phyloP scores from a whole-genome alignment of 2,113 vertebrate species.

The Bubalus kerabau region DNA sequence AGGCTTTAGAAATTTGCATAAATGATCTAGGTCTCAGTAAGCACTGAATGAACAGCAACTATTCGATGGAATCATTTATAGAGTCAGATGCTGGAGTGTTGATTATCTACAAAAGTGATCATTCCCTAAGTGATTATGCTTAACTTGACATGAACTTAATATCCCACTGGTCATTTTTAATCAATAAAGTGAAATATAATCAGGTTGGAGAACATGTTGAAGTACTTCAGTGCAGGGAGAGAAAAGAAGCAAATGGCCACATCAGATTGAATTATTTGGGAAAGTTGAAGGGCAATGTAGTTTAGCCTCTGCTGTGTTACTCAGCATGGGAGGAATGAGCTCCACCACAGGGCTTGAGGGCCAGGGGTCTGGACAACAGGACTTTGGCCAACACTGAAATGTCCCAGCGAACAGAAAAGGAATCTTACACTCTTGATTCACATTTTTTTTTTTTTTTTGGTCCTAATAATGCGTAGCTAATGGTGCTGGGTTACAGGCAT shows the following conservation, averaged over 20 bases:
- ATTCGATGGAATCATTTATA: conserved; percentile 41
- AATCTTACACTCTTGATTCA: not conserved
- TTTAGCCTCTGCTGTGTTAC: not conserved
- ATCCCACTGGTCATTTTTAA: not conserved
- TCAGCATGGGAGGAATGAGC: not conserved
- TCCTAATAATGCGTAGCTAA: not conserved
- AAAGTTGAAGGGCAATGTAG: not conserved
- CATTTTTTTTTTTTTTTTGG: not conserved
- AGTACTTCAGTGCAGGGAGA: not conserved
- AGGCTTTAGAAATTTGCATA: conserved; percentile 60
- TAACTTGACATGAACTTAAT: not conserved
- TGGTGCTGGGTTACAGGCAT: not conserved
- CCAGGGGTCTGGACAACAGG: not conserved
- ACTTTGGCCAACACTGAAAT: not conserved
- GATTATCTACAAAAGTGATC: not conserved
- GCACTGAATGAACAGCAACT: conserved; percentile 41
- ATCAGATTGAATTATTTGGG: not conserved
- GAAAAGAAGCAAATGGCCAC: not conserved
- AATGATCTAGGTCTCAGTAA: conserved; percentile 59
- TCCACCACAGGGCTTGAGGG: not conserved
- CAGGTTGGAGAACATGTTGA: not conserved
- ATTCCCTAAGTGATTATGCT: not conserved
- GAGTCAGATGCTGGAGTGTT: not conserved
- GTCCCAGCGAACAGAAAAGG: not conserved
- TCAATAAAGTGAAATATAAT: conserved; percentile 8